Base-by-base conservation (phyloP, 2,888 invertebrate genomes). In the Apamea monoglypha region DNA sequence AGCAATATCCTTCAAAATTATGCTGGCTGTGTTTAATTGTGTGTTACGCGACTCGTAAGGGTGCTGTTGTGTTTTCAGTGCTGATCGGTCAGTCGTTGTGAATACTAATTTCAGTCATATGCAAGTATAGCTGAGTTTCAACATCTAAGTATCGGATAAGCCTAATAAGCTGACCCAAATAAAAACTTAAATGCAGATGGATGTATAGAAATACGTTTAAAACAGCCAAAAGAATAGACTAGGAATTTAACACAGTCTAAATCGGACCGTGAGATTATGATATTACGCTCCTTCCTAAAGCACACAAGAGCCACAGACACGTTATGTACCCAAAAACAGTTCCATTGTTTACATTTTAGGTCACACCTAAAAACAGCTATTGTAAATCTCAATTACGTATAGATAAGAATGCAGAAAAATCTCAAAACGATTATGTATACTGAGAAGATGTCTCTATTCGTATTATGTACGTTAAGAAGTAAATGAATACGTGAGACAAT, bases 401-500 rank as follows among this genome's bases (percentile, higher is more conserved):
- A 89, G 89, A 91, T 90, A 89, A 89, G 85, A 82, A 85, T 59
- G 81, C 76, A 77, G 84, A 85, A 90, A 88, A 88, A 89, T 84
- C 84, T 84, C 85, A 75, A 84, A 87, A 87, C 84, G 80, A 87
- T 90, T 88, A 87, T 86, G 84, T 86, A 87, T 86, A 83, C 87
- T 87, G 89, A 86, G 87, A 88, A 89, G 87, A 87, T 83, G 87
- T 78, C 89, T 89, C 82, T 82, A 87, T 86, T 84, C 84, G 80
- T 86, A 88, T 88, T 89, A 84, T 89, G 87, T 88, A 86, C 86
- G 80, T 87, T 82, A 81, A 86, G 75, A 82, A 80, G 78, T 85
- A 87, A 92, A 89, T 86, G 84, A 87, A 89, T 87, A 89, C 88
- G 86, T 90, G 88, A 89, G 89, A 90, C 84, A 86, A 89, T 89